Conservation (phyloP, 1,140 invertebrate species). For the Megalopta genalis region DNA sequence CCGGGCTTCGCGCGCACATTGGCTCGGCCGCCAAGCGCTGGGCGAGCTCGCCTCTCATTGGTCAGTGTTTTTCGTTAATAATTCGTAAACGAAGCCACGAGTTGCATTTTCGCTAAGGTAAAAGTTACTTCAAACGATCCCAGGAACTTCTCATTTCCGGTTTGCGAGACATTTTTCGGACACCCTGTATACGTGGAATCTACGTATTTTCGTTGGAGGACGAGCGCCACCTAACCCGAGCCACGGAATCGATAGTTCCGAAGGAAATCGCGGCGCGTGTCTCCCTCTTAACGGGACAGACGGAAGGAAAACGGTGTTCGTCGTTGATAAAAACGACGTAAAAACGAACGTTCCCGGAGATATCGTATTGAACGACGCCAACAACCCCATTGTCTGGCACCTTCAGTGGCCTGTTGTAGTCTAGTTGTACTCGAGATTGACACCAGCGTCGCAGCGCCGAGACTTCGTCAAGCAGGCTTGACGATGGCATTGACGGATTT, state of each 20-base stretch:
- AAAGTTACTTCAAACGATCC: too few species aligned
- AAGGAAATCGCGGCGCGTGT: neutral
- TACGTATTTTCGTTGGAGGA: neutral
- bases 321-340: neutral
- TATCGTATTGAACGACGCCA: conserved; percentile 1
- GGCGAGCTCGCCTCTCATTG: too few species aligned
- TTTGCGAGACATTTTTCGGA: too few species aligned
- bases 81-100: too few species aligned
- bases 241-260: neutral
- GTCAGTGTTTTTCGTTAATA: too few species aligned
- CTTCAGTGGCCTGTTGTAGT: conserved; percentile 1
- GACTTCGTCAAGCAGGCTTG: conserved; percentile 37
- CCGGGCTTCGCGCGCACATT: too few species aligned
- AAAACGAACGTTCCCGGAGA: neutral
- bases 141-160: too few species aligned
- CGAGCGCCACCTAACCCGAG: neutral
- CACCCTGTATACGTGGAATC: too few species aligned
- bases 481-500: conserved; percentile 51
- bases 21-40: too few species aligned
- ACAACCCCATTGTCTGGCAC: conserved; percentile 13
- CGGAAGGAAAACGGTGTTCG: neutral
- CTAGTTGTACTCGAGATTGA: conserved; percentile 29
- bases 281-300: neutral
- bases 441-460: conserved; percentile 3
- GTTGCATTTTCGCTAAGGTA: too few species aligned